phyloP scores from a whole-genome alignment of 2,797 vertebrate species.

The Danionella dracula region DNA sequence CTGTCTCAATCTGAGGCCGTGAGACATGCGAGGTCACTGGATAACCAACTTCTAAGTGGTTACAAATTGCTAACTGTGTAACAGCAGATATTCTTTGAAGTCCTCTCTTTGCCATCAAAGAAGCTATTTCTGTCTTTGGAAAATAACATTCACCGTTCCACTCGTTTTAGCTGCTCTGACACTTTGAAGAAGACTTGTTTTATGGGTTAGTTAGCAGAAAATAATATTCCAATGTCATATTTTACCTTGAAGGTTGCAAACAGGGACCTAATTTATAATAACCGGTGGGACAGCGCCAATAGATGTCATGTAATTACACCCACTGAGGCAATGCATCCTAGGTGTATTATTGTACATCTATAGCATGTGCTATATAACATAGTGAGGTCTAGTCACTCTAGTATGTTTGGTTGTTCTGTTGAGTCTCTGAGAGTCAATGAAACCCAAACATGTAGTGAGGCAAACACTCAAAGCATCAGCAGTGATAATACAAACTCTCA shows the following conservation, averaged over 20 bases:
- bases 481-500: conserved; percentile 30
- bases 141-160: conserved; percentile 8
- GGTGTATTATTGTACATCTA: too few relatives aligned
- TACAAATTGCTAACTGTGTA: conserved; percentile 23
- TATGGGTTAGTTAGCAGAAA: too few relatives aligned
- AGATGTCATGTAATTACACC: too few relatives aligned
- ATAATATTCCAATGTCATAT: too few relatives aligned
- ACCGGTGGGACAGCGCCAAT: too few relatives aligned
- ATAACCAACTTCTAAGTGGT: conserved; percentile 27
- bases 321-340: too few relatives aligned
- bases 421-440: conserved; percentile 14
- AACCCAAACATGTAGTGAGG: conserved; percentile 24
- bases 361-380: too few relatives aligned
- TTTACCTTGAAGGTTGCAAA: too few relatives aligned
- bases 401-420: conserved; percentile 11
- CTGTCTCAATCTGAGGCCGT: conserved; percentile 19
- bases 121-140: conserved; percentile 1
- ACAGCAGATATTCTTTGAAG: conserved; percentile 21
- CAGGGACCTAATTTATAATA: too few relatives aligned
- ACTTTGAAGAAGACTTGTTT: too few relatives aligned
- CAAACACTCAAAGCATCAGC: conserved; percentile 5
- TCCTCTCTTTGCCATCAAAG: conserved; percentile 21
- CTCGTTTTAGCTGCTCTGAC: not conserved
- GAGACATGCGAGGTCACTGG: conserved; percentile 30
- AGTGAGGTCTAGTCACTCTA: too few relatives aligned